Evolutionary conservation across 1,140 invertebrate genomes (phyloP), one percentile per base, ranked within the genome.

Genomic region (Parapsyche elsis): DNA sequence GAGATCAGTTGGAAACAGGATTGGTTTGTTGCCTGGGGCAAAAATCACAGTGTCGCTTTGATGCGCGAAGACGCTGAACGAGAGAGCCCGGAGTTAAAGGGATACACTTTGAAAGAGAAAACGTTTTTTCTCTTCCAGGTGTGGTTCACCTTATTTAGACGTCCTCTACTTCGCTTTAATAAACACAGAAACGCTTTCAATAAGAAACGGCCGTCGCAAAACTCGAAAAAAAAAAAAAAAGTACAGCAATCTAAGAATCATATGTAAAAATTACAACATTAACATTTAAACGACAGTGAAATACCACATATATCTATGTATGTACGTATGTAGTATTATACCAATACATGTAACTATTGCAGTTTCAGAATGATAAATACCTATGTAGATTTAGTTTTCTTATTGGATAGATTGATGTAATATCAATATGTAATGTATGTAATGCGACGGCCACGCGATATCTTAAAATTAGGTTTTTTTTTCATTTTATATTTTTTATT

Each of bases 1-100:
- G 82, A 83, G 82, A 83, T 83, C 82, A 83, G 80, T 81, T 79
- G 80, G 77, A 80, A 81, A 81, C 19, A 83, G 82, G 80, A 81
- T 81, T 79, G 76, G 80, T 64, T 67, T 67, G 73, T 80, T 81
- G 80, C 80, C 80, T 79, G 74, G 75, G 82, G 82, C 82, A 81
- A 77, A 67, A 76, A 83, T 83, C 82, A 83, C 82, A 83, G 82
- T 38, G 46, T 70, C 79, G 82, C 82, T 83, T 83, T 83, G 82
- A 83, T 83, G 82, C 78, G 80, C 82, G 64, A 78, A 83, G 82
- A 80, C 82, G 80, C 49, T 74, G 57, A 76, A 53, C 30, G 61
- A 76, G 30, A 76, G 30, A 38, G 7, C 30, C 30, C 30, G 30
- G 7, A 38, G 7, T 38, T 4, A 4, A 7, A 38, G 30, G 30